Conservation (phyloP, 2,888 invertebrate genomes). For the Strigamia crassipes region DNA sequence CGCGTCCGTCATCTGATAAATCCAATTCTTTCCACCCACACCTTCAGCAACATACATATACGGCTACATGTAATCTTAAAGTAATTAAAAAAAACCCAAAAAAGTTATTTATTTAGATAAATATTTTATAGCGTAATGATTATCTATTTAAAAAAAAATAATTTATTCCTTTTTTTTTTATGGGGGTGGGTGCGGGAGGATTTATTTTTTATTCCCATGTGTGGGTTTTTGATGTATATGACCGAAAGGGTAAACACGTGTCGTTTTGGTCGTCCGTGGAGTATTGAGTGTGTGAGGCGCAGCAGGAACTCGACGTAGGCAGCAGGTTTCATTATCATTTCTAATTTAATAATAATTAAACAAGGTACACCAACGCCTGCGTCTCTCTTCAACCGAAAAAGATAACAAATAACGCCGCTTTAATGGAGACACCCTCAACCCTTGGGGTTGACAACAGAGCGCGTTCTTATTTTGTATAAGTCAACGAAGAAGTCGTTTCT, state of each 20-base stretch:
- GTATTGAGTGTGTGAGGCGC: background rate
- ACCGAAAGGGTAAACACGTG: constrained; percentile 4
- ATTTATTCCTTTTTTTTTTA: background rate
- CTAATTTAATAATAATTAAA: constrained; percentile 44
- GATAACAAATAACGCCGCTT: constrained; percentile 46
- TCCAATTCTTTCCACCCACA: background rate
- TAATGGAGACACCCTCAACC: constrained; percentile 43
- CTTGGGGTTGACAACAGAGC: constrained; percentile 7
- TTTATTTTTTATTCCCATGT: background rate
- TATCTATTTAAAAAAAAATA: no score
- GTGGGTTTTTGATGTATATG: background rate
- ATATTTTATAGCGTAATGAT: background rate
- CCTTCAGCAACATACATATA: background rate
- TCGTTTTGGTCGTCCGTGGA: background rate
- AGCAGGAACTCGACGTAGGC: constrained; percentile 14
- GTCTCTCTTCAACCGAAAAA: constrained; percentile 31
- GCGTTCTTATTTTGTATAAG: background rate
- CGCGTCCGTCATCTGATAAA: background rate
- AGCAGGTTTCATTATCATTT: constrained; percentile 32
- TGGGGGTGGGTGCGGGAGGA: background rate
- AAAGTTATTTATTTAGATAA: background rate
- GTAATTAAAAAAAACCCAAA: background rate
- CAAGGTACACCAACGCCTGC: constrained; percentile 2
- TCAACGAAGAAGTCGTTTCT: background rate
- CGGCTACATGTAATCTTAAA: background rate